phyloP scores from a whole-genome alignment of 2,888 invertebrate genomes.

The Halocaridina rubra region DNA sequence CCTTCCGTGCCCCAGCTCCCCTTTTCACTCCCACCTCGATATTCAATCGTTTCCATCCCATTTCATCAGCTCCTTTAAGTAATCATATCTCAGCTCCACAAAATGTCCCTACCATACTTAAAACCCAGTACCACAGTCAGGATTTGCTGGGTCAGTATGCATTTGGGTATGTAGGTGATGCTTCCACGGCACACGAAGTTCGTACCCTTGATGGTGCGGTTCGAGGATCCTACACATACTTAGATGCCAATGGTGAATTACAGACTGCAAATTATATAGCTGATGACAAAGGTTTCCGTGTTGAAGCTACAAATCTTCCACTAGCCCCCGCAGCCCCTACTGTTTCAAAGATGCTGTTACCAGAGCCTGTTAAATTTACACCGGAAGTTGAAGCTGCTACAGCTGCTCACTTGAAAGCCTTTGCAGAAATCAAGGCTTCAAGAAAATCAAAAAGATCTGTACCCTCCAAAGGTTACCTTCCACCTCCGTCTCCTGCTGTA shows the following conservation, averaged over 20 bases:
- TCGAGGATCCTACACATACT: constrained; percentile 51
- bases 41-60: not conserved
- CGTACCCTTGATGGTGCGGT: constrained; percentile 54
- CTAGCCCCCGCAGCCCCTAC: constrained; percentile 29
- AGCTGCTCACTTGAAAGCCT: constrained; percentile 59
- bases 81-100: not conserved
- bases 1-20: constrained; percentile 53
- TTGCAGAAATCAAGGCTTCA: constrained; percentile 47
- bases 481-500: not conserved
- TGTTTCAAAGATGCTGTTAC: constrained; percentile 15
- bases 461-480: not conserved
- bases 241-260: constrained; percentile 45
- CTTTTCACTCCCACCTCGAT: not conserved
- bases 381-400: constrained; percentile 63
- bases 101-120: constrained; percentile 19
- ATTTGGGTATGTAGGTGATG: constrained; percentile 62
- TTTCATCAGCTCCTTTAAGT: not conserved
- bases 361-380: constrained; percentile 59
- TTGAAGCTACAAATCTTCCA: constrained; percentile 51
- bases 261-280: constrained; percentile 55
- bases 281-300: constrained; percentile 50
- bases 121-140: constrained; percentile 64
- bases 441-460: not conserved
- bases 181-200: constrained; percentile 57
- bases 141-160: constrained; percentile 64